Conservation (phyloP, 2,113 vertebrate genomes). For the Hemicordylus capensis region DNA sequence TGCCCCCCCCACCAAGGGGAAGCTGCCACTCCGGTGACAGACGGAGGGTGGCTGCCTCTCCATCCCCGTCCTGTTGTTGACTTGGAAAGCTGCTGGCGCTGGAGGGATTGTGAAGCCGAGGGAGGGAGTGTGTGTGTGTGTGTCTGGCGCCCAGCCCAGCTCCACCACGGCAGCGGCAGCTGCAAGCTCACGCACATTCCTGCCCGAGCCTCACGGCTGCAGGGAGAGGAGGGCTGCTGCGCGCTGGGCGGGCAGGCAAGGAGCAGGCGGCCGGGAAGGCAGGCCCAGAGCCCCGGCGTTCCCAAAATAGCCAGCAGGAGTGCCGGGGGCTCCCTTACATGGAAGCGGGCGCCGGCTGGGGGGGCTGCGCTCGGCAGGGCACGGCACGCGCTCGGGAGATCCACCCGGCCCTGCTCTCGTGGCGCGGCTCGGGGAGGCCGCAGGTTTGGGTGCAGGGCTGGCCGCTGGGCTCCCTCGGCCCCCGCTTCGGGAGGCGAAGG, state of each 20-base stretch:
- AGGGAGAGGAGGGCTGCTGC: neutral
- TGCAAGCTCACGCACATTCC: conserved; percentile 48
- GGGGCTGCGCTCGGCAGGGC: neutral
- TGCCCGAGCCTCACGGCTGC: conserved; percentile 42
- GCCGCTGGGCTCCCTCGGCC: rapidly evolving
- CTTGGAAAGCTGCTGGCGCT: conserved; percentile 35
- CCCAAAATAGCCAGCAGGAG: neutral
- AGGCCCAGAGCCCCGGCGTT: conserved; percentile 10
- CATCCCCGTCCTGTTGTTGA: neutral
- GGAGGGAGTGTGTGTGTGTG: neutral
- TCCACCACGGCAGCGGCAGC: conserved; percentile 46
- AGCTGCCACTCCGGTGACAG: neutral
- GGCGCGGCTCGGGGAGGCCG: neutral
- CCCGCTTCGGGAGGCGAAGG: conserved; percentile 18
- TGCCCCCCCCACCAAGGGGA: neutral
- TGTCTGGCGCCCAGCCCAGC: conserved; percentile 49
- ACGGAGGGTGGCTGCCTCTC: conserved; percentile 31
- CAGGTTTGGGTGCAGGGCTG: neutral
- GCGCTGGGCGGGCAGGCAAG: conserved; percentile 21
- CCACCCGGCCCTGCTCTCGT: neutral
- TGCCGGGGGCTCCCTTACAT: neutral
- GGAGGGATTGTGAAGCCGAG: conserved; percentile 16
- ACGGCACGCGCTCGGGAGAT: neutral
- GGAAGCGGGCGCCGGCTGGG: neutral
- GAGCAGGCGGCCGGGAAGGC: conserved; percentile 16